Evolutionary conservation across 2,888 invertebrate genomes (phyloP).

Genomic region (Caenorhabditis auriculariae): DNA sequence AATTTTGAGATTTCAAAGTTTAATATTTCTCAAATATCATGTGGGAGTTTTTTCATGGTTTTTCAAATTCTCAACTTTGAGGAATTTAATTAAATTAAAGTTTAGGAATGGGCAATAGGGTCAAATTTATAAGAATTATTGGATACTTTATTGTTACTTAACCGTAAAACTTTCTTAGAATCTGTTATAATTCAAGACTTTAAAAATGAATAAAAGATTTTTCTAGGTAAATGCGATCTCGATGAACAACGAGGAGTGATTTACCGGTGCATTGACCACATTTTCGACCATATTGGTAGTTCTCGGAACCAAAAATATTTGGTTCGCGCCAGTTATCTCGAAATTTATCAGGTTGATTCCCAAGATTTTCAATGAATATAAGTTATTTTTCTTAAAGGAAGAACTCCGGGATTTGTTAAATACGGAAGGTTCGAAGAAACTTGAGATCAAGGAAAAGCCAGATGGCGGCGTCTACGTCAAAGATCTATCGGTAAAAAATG

Average conservation of each 20-base stretch:
- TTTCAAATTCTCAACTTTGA: too few species aligned
- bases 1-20: too few species aligned
- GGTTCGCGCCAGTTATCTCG: conserved; percentile 92
- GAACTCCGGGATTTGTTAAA: conserved; percentile 74
- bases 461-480: conserved; percentile 50
- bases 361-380: too few species aligned
- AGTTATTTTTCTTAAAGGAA: conserved; percentile 65
- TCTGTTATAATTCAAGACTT: too few species aligned
- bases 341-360: conserved; percentile 82
- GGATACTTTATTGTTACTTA: too few species aligned
- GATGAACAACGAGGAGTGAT: conserved; percentile 83
- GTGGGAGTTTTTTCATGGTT: too few species aligned
- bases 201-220: too few species aligned
- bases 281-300: conserved; percentile 85
- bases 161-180: too few species aligned
- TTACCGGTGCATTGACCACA: conserved; percentile 93
- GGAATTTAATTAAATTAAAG: too few species aligned
- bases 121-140: too few species aligned
- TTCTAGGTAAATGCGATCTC: conserved; percentile 67
- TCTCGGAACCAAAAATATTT: conserved; percentile 83
- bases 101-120: too few species aligned
- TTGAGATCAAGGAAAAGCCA: conserved; percentile 71
- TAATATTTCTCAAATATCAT: too few species aligned
- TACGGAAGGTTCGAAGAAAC: conserved; percentile 70
- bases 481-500: conserved; percentile 23